Percentiles rank a stretch among this genome's conserved stretches.
Evolutionary conservation across 2,888 invertebrate species (phyloP).

Genomic region (Agrochola macilenta): DNA sequence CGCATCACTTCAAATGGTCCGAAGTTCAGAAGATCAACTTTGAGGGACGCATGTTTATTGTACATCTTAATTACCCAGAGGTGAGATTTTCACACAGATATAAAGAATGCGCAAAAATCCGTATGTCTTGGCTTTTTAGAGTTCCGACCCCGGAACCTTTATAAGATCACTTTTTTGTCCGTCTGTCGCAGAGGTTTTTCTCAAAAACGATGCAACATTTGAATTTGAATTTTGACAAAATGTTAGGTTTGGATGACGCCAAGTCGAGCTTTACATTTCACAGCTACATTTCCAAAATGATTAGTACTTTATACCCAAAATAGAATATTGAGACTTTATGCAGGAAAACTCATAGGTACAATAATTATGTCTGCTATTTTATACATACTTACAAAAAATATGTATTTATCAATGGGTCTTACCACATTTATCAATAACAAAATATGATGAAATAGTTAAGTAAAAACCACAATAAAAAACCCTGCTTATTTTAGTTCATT

Average conservation of each 20-base stretch:
- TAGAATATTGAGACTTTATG: too few relatives aligned
- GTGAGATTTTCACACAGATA: slow-evolving; percentile 87
- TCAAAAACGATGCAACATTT: too few relatives aligned
- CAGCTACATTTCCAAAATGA: too few relatives aligned
- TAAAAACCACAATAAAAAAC: neutral
- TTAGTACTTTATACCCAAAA: too few relatives aligned
- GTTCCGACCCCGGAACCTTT: neutral
- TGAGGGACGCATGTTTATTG: slow-evolving; percentile 99
- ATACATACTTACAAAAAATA: neutral
- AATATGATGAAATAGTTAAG: neutral
- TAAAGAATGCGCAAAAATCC: neutral
- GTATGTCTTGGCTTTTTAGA: neutral
- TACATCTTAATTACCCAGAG: slow-evolving; percentile 97
- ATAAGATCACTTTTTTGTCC: too few relatives aligned
- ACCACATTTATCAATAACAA: slow-evolving; percentile 5
- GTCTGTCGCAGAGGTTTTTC: neutral
- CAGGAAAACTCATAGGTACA: too few relatives aligned
- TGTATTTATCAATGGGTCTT: neutral
- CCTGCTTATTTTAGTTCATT: too few relatives aligned
- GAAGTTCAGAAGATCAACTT: slow-evolving; percentile 99
- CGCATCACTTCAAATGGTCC: slow-evolving; percentile 98
- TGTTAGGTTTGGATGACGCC: too few relatives aligned
- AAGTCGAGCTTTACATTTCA: too few relatives aligned
- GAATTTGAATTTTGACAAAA: neutral
- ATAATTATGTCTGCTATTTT: neutral